phyloP scores from a whole-genome alignment of 2,888 invertebrate genomes.

The Choristoneura rosaceana region DNA sequence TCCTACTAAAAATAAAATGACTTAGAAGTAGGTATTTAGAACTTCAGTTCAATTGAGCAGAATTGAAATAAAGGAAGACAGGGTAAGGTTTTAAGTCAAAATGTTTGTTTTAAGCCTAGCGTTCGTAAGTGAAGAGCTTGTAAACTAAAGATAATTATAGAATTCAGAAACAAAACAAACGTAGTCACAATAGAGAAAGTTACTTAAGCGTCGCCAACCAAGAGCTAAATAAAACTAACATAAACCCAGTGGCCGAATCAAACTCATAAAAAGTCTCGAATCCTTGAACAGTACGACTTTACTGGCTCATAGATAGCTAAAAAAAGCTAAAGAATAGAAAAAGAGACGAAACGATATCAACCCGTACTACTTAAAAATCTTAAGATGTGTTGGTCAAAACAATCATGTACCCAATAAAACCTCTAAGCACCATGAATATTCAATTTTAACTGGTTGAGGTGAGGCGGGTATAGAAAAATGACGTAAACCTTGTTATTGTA shows the following conservation, averaged over 20 bases:
- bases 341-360: background rate
- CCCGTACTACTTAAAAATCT: background rate
- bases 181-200: constrained; percentile 1
- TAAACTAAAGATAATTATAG: background rate
- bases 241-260: background rate
- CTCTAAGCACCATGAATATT: constrained; percentile 46
- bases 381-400: constrained; percentile 14
- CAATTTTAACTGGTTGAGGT: constrained; percentile 47
- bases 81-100: background rate
- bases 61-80: background rate
- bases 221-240: constrained; percentile 12
- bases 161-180: background rate
- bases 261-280: background rate
- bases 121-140: background rate
- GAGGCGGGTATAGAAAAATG: constrained; percentile 42
- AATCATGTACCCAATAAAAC: constrained; percentile 19
- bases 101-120: background rate
- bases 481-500: constrained; percentile 47
- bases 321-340: background rate
- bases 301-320: background rate
- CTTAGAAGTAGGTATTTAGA: no score
- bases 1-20: no score
- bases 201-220: background rate
- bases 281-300: constrained; percentile 13
- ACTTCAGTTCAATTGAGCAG: background rate